Conservation (phyloP, 35 echinoderm and acorn worm genomes). For the Apostichopus californicus region DNA sequence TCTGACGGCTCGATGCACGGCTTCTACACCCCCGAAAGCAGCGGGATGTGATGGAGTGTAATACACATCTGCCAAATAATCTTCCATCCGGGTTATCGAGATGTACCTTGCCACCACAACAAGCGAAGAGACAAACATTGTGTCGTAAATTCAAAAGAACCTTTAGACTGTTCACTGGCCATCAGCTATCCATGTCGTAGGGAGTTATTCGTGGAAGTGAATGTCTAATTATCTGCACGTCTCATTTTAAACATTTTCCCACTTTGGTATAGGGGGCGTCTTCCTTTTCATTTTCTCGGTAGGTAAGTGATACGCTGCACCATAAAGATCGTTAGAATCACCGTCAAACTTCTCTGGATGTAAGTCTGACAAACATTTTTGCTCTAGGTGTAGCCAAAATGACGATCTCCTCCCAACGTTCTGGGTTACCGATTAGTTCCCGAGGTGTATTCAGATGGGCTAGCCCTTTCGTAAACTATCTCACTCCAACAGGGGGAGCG, state of each 20-base stretch:
- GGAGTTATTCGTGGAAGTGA: neutral
- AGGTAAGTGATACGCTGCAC: too few relatives aligned
- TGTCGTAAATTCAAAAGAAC: neutral
- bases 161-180: neutral
- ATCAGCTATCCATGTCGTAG: neutral
- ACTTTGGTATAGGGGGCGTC: too few relatives aligned
- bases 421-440: constrained; percentile 4
- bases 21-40: constrained; percentile 42
- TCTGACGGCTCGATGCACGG: constrained; percentile 32
- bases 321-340: too few relatives aligned
- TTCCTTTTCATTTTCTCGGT: too few relatives aligned
- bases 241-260: too few relatives aligned
- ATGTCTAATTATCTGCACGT: too few relatives aligned
- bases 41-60: constrained; percentile 61
- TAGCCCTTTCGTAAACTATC: neutral
- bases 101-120: neutral
- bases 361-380: too few relatives aligned
- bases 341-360: too few relatives aligned
- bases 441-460: neutral
- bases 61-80: constrained; percentile 35
- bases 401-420: neutral
- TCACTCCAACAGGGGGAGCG: neutral
- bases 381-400: neutral
- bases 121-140: constrained; percentile 3
- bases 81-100: neutral